Evolutionary conservation across 2,113 vertebrate species (phyloP).

Genomic region (Riparia riparia): DNA sequence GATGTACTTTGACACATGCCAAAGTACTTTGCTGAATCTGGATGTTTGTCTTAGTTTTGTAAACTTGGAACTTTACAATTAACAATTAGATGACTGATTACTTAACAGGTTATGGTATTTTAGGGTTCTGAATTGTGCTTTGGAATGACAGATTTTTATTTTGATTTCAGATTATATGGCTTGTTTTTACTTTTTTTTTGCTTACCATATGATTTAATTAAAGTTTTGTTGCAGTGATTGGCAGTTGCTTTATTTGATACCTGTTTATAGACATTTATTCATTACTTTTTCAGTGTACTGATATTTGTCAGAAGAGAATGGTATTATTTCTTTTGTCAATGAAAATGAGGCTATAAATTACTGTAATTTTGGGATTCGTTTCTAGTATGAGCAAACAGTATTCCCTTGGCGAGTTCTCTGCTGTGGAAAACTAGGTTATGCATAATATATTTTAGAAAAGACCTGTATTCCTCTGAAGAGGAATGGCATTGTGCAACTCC

Average conservation of each 20-base stretch:
- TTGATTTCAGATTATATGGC: slow-evolving; percentile 24
- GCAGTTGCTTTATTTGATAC: slow-evolving; percentile 68
- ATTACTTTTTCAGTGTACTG: slow-evolving; percentile 22
- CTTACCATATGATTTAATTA: slow-evolving; percentile 66
- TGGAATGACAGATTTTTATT: slow-evolving; percentile 5
- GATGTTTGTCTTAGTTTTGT: background rate
- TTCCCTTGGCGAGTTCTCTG: slow-evolving; percentile 45
- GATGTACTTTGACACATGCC: background rate
- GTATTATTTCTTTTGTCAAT: slow-evolving; percentile 59
- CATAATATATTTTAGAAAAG: slow-evolving; percentile 26
- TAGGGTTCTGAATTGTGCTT: background rate
- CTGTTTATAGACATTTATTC: slow-evolving; percentile 65
- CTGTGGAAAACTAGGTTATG: slow-evolving; percentile 46
- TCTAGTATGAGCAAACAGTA: slow-evolving; percentile 20
- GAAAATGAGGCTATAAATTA: slow-evolving; percentile 60
- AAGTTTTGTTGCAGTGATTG: slow-evolving; percentile 64
- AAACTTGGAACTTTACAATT: background rate
- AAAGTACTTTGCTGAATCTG: background rate
- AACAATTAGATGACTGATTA: background rate
- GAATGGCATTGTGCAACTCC: background rate
- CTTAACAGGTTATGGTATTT: background rate
- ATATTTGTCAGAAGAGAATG: slow-evolving; percentile 59
- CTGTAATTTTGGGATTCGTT: slow-evolving; percentile 51
- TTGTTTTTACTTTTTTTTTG: slow-evolving; percentile 56
- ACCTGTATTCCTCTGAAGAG: slow-evolving; percentile 14